phyloP scores from a whole-genome alignment of 2,113 vertebrate genomes.

The Archilochus colubris region DNA sequence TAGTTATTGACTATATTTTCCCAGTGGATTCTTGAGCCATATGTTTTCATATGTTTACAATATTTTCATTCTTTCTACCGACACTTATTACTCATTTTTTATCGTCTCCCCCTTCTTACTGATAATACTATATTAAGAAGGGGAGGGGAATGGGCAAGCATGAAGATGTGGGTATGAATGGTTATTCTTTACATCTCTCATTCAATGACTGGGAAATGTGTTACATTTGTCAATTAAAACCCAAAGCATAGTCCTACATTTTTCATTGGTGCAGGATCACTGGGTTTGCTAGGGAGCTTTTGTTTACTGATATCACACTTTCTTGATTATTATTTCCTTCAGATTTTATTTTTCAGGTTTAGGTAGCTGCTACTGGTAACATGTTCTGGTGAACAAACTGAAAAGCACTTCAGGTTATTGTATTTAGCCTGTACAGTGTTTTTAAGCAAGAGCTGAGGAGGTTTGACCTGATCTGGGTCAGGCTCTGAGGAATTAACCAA shows the following conservation, averaged over 20 bases:
- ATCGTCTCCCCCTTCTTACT: neutral
- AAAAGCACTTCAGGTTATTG: neutral
- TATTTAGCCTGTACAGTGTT: neutral
- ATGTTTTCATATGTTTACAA: neutral
- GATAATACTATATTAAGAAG: neutral
- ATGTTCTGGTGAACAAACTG: neutral
- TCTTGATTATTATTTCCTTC: neutral
- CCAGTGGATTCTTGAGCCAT: neutral
- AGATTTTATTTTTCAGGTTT: neutral
- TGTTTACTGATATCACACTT: neutral
- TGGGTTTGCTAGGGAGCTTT: neutral
- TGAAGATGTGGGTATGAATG: neutral
- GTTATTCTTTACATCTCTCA: neutral
- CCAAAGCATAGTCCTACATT: neutral
- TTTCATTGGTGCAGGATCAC: neutral
- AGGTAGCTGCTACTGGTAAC: neutral
- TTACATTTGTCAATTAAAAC: neutral
- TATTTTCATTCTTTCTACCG: conserved; percentile 14
- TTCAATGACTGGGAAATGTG: neutral
- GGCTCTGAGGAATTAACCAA: conserved; percentile 29
- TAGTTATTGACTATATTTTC: neutral
- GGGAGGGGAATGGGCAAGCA: neutral
- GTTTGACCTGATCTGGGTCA: neutral
- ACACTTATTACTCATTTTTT: conserved; percentile 23
- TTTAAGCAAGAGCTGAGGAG: neutral